Evolutionary conservation across 2,888 invertebrate species (phyloP).

Genomic region (Ophioninae sp.): DNA sequence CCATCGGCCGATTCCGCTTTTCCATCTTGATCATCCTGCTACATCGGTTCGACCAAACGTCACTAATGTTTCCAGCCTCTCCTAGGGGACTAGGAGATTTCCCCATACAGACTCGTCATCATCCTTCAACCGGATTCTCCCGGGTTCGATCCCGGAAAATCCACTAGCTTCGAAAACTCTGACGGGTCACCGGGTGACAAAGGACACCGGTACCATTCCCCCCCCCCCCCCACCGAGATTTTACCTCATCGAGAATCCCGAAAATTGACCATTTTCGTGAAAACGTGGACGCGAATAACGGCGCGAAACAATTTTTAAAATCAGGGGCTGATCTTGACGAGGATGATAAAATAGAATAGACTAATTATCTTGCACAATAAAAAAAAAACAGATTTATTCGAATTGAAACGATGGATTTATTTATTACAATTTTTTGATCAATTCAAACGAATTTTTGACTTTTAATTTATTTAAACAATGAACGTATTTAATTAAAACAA

Average conservation of each 20-base stretch:
- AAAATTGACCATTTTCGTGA: too few species aligned
- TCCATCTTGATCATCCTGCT: constrained; percentile 67
- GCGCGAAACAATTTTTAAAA: not conserved
- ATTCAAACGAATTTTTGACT: too few species aligned
- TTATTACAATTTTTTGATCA: too few species aligned
- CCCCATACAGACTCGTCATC: constrained; percentile 15
- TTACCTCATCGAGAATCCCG: too few species aligned
- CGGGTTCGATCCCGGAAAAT: constrained; percentile 25
- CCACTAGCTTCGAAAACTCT: constrained; percentile 3
- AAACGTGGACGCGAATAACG: too few species aligned
- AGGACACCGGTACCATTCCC: not conserved
- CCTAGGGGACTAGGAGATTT: constrained; percentile 55
- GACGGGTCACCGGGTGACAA: constrained; percentile 10
- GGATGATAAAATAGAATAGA: not conserved
- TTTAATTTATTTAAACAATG: too few species aligned
- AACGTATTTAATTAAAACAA: too few species aligned
- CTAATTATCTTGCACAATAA: too few species aligned
- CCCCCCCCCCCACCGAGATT: too few species aligned
- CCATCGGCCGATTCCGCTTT: constrained; percentile 67
- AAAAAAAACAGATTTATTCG: too few species aligned
- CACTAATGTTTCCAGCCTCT: constrained; percentile 64
- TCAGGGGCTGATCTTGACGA: not conserved
- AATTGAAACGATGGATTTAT: too few species aligned
- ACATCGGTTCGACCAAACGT: constrained; percentile 49
- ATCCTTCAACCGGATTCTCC: not conserved